Percentiles rank a stretch among this genome's conserved stretches.
These are phyloP conservation scores for Microcebus tavaratra DNA, from an alignment of 2,113 vertebrate genomes.

Conservation along the genomic window DNA sequence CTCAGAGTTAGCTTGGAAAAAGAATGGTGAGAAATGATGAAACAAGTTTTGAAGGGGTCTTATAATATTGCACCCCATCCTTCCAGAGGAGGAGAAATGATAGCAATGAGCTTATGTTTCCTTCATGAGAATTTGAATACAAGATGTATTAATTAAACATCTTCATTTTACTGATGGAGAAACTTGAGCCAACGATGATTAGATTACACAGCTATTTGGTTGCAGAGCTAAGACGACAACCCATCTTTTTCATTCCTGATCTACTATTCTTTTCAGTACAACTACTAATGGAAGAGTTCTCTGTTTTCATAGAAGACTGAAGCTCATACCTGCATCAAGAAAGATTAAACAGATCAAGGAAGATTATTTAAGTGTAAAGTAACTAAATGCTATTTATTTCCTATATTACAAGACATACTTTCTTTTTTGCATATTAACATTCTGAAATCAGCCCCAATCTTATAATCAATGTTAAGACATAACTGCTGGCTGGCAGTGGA, in stretches of 20 bases:
- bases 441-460: slow-evolving; percentile 20
- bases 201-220: slow-evolving; percentile 70
- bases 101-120: slow-evolving; percentile 58
- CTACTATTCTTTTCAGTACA: not conserved
- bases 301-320: not conserved
- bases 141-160: slow-evolving; percentile 76
- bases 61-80: not conserved
- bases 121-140: slow-evolving; percentile 63
- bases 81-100: slow-evolving; percentile 31
- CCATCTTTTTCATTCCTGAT: not conserved
- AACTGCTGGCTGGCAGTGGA: not conserved
- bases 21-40: not conserved
- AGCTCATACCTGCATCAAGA: not conserved
- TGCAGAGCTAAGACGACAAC: slow-evolving; percentile 36
- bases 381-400: not conserved
- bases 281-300: not conserved
- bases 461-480: not conserved
- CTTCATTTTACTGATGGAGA: slow-evolving; percentile 72
- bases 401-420: not conserved
- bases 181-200: slow-evolving; percentile 62
- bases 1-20: not conserved
- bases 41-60: not conserved
- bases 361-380: not conserved
- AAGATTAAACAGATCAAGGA: not conserved
- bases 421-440: not conserved